phyloP scores from a whole-genome alignment of 2,113 vertebrate genomes.

The Ammodytes marinus region DNA sequence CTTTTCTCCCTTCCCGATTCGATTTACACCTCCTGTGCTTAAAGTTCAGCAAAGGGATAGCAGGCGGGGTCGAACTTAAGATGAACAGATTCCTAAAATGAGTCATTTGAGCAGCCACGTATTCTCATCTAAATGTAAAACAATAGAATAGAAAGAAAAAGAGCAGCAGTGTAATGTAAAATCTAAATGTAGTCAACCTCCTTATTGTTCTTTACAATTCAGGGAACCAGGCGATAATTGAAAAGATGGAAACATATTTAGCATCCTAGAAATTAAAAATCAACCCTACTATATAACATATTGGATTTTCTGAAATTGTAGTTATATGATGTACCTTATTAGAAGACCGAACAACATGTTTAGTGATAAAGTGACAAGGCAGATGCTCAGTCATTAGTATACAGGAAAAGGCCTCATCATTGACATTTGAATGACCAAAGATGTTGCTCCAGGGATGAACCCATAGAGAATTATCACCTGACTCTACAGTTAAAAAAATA shows the following conservation, averaged over 20 bases:
- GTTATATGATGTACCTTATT: neutral
- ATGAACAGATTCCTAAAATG: constrained; percentile 8
- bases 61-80: constrained; percentile 12
- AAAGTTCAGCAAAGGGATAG: constrained; percentile 20
- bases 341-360: neutral
- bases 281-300: neutral
- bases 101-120: neutral
- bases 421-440: neutral
- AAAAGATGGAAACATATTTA: neutral
- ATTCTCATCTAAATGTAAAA: neutral
- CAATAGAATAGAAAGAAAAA: neutral
- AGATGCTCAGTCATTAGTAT: neutral
- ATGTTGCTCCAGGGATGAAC: neutral
- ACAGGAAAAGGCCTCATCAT: neutral
- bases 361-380: neutral
- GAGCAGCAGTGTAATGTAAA: neutral
- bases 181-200: neutral
- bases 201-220: neutral
- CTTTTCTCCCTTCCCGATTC: constrained; percentile 27
- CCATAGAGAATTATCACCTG: neutral
- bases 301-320: neutral
- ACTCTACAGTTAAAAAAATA: neutral
- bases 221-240: neutral
- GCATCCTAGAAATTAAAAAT: neutral
- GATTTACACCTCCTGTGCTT: constrained; percentile 46